Base-by-base conservation (phyloP, 2,888 invertebrate genomes). In the Polymixis lichenea region DNA sequence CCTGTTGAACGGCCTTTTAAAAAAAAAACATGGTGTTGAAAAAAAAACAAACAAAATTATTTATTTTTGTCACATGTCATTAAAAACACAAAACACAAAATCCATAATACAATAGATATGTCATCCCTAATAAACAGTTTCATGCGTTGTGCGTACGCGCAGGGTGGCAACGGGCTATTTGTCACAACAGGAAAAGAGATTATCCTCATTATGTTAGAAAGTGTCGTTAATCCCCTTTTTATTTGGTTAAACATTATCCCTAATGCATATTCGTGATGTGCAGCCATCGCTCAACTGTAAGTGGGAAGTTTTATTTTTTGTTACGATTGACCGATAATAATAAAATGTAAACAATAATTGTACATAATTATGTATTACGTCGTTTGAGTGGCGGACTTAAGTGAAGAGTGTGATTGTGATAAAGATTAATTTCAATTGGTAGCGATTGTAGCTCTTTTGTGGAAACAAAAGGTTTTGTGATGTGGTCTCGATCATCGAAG, bases 171-270 rank as follows among this genome's bases (percentile, higher is more conserved):
- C 87, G 88, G 90, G 86, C 91, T 92, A 93, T 93, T 93, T 92
- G 93, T 93, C 92, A 92, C 89, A 90, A 92, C 92, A 91, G 89
- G 88, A 90, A 91, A 86, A 86, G 88, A 92, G 95, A 94, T 95
- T 95, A 95, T 89, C 89, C 90, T 93, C 94, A 94, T 95, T 94
- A 94, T 89, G 88, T 89, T 91, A 92, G 90, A 91, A 92, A 92
- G 92, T 93, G 90, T 88, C 86, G 88, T 83, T 94, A 95, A 95
- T 94, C 93, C 93, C 88, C 87, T 90, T 92, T 92, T 89, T 90
- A 88, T 90, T 90, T 84, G 78, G 88, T 89, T 82, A 77, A 81
- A 78, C 56, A 84, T 86, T 84, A 86, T 79, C 65, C 70, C 58
- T 74, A 66, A 82, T 78, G 61, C 68, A 81, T 64, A 72, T 74